phyloP scores from a whole-genome alignment of 2,113 vertebrate genomes.

The Corvus moneduloides region DNA sequence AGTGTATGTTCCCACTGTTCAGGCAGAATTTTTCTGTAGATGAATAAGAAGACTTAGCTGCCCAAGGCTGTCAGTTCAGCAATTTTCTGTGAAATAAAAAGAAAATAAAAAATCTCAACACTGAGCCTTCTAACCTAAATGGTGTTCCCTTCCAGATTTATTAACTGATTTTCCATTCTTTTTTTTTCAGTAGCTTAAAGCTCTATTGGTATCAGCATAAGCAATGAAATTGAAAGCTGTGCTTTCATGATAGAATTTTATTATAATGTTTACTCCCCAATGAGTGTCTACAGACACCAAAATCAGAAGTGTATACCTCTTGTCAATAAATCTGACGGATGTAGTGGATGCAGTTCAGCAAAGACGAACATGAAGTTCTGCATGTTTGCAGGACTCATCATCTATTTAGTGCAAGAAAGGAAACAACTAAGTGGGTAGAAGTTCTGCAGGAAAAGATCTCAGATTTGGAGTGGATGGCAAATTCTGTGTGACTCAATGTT shows the following conservation, averaged over 20 bases:
- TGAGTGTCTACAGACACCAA: neutral
- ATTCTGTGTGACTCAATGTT: constrained; percentile 46
- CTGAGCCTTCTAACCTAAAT: neutral
- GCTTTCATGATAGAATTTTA: neutral
- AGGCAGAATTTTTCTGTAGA: constrained; percentile 2
- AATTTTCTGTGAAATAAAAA: neutral
- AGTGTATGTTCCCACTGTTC: neutral
- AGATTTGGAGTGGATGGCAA: constrained; percentile 31
- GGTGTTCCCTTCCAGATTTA: neutral
- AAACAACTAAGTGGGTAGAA: neutral
- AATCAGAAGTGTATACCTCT: neutral
- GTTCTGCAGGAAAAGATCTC: neutral
- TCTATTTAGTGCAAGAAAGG: neutral
- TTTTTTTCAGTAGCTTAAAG: neutral
- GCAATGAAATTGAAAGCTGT: neutral
- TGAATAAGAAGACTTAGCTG: neutral
- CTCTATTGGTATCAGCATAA: neutral
- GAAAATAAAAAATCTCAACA: neutral
- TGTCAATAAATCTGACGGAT: neutral
- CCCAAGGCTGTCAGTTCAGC: neutral
- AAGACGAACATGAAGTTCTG: neutral
- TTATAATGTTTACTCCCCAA: neutral
- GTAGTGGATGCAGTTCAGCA: neutral
- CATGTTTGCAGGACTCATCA: neutral
- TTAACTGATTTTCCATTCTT: neutral